A percentile compares a stretch with the other conserved stretches of the same genome.
phyloP scores from a whole-genome alignment of 2,113 vertebrate genomes.

The Echinops telfairi region DNA sequence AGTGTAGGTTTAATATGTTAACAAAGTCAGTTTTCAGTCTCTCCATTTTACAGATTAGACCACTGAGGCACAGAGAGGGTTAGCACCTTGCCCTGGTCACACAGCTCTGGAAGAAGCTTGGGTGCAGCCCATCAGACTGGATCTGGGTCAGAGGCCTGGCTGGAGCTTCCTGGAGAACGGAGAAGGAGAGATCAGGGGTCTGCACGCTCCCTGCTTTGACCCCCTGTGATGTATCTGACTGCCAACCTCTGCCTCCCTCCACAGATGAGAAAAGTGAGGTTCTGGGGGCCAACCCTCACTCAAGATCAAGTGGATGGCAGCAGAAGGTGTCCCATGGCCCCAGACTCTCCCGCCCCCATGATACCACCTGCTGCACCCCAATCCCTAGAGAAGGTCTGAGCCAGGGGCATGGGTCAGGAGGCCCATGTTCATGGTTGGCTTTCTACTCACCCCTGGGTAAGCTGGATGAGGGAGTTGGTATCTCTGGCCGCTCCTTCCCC shows the following conservation, averaged over 20 bases:
- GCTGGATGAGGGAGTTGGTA: neutral
- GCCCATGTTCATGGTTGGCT: neutral
- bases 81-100: slow-evolving; percentile 55
- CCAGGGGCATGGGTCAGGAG: neutral
- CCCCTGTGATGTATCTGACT: neutral
- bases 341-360: neutral
- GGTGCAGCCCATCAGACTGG: neutral
- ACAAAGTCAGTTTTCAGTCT: neutral
- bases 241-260: neutral
- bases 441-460: slow-evolving; percentile 19
- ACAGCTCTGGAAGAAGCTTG: slow-evolving; percentile 28
- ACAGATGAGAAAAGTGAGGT: neutral
- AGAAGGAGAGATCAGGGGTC: neutral
- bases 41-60: slow-evolving; percentile 5
- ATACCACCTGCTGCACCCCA: neutral
- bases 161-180: slow-evolving; percentile 33
- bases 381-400: neutral
- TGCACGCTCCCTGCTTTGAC: neutral
- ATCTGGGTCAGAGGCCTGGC: neutral
- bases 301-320: neutral
- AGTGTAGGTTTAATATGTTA: slow-evolving; percentile 39
- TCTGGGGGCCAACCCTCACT: neutral
- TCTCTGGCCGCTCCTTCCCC: neutral
- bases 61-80: slow-evolving; percentile 36
- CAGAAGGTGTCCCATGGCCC: neutral